Conservation (phyloP, 2,888 invertebrate genomes). For the Esperia sulphurella region DNA sequence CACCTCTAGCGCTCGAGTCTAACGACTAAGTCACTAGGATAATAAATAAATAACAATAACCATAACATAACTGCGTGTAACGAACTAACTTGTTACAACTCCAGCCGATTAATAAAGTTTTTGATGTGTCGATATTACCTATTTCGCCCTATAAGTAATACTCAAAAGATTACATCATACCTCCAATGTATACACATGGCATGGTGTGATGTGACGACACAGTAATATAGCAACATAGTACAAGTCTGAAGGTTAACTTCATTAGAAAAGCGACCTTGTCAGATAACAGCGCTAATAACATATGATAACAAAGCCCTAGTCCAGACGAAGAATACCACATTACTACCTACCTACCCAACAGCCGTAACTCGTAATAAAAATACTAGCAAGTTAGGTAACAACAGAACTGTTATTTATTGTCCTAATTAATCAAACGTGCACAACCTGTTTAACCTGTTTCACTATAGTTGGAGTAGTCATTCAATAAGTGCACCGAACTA, state of each 20-base stretch:
- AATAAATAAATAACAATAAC: not conserved
- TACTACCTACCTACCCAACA: not conserved
- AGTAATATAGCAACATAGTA: not conserved
- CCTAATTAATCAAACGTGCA: conserved; percentile 7
- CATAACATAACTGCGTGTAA: not conserved
- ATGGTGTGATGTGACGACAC: conserved; percentile 4
- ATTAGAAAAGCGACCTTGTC: conserved; percentile 38
- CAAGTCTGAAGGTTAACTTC: conserved; percentile 37
- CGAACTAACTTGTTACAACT: too few species aligned
- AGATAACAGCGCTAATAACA: conserved; percentile 39
- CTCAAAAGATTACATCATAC: not conserved
- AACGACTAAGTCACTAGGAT: not conserved
- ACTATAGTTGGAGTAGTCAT: conserved; percentile 2
- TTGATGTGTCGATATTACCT: not conserved
- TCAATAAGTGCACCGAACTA: not conserved
- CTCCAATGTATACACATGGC: conserved; percentile 1
- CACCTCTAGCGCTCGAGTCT: not conserved
- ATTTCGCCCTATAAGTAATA: not conserved
- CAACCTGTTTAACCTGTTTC: conserved; percentile 11
- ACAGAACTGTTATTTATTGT: conserved; percentile 1
- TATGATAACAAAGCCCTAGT: conserved; percentile 17
- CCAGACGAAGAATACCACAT: not conserved
- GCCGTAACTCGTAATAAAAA: not conserved
- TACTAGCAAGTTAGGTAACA: not conserved
- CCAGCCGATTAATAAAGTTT: too few species aligned